Percentiles rank a stretch among this genome's conserved stretches.
Evolutionary conservation across 1,140 invertebrate genomes (phyloP).

Genomic region (Sinonovacula constricta): DNA sequence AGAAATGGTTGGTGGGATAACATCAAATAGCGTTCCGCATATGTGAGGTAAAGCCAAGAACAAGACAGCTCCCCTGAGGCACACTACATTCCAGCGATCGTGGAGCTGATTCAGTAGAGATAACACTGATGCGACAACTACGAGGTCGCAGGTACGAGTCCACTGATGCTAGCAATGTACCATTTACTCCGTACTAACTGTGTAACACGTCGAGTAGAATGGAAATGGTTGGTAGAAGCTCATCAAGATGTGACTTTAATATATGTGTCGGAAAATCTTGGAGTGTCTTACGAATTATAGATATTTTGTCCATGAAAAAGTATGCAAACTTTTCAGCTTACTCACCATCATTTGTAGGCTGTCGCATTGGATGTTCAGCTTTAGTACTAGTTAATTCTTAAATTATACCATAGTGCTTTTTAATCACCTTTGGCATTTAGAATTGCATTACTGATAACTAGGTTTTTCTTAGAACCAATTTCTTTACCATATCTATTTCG

Average conservation of each 20-base stretch:
- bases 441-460: too few relatives aligned
- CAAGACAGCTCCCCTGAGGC: slow-evolving; percentile 10
- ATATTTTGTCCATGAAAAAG: too few relatives aligned
- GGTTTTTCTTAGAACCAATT: too few relatives aligned
- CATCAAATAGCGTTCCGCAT: slow-evolving; percentile 6
- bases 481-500: slow-evolving; percentile 1
- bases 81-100: not conserved
- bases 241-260: too few relatives aligned
- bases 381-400: too few relatives aligned
- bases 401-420: too few relatives aligned
- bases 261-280: too few relatives aligned
- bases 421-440: slow-evolving; percentile 1
- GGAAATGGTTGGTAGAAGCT: too few relatives aligned
- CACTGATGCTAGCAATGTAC: not conserved
- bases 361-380: too few relatives aligned
- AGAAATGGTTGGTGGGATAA: slow-evolving; percentile 10
- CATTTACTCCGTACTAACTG: slow-evolving; percentile 2
- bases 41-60: not conserved
- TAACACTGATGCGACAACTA: slow-evolving; percentile 8
- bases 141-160: slow-evolving; percentile 11
- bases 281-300: too few relatives aligned
- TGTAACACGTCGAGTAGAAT: slow-evolving; percentile 9
- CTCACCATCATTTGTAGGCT: too few relatives aligned
- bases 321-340: too few relatives aligned
- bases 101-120: not conserved